Evolutionary conservation across 2,797 vertebrate genomes (phyloP), one percentile per base, ranked within the genome.

Genomic region (Falco concolor): DNA sequence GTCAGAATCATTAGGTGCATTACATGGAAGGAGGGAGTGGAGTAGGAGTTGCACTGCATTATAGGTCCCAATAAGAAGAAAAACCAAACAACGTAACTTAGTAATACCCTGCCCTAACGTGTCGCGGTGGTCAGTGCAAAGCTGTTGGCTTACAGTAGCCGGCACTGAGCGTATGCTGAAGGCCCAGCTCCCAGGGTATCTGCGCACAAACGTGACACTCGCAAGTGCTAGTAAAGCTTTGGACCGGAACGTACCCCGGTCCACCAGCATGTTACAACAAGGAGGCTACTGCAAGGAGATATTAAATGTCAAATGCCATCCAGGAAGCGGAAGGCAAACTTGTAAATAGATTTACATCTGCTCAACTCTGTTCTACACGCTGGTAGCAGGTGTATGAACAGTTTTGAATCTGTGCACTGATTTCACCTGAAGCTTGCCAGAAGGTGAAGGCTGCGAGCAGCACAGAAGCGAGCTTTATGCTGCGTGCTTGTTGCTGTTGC

Each of bases 121-220:
- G 32, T 54, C 59, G 20, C 11, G 25, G 53, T 34, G 53, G 22
- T 53, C 57, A 0, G 0, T 53, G 53, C 45, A 47, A 17, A 65
- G 11, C 52, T 53, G 53, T 47, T n/a, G 81, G 30, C 59, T 65
- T 47, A 14, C 28, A 10, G 42, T 16, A 42, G 23, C 57, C 70
- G 52, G 34, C 34, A 23, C 40, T 32, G 84, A 28, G 50, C 47
- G 22, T 1, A 1, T 13, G 10, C 36, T 20, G 32, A 67, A 8
- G 1, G 1, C 17, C 53, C 30, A 16, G 42, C 42, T 21, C 15
- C 25, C 6, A 3, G 23, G 7, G 20, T 52, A 34, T 47, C 60
- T 36, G 2, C 0, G 3, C 27, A 8, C 50, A 42, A 34, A 9
- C 3, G 15, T 4, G 15, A 24, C 11, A 8, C 30, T 23, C 9